phyloP scores from a whole-genome alignment of 53 echinoderm and acorn worm genomes.

The Arbacia lixula region DNA sequence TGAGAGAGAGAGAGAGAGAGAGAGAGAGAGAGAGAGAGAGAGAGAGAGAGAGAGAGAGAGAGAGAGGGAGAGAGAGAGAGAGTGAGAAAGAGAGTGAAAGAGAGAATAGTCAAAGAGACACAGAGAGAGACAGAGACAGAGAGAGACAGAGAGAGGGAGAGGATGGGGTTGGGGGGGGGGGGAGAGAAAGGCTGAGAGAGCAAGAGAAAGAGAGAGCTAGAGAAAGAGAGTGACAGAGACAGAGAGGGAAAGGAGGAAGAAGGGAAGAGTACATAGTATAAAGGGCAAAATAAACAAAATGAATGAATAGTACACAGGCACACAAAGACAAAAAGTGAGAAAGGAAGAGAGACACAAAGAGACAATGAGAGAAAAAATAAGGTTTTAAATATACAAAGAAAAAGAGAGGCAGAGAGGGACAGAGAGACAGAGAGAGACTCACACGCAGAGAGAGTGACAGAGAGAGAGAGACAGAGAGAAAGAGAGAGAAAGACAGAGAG shows the following conservation, averaged over 20 bases:
- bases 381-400: too few relatives aligned
- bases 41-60: neutral
- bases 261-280: neutral
- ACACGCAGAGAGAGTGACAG: neutral
- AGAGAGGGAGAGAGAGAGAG: neutral
- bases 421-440: neutral
- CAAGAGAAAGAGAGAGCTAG: neutral
- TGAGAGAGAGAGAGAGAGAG: constrained; percentile 1
- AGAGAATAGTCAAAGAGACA: neutral
- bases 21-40: neutral
- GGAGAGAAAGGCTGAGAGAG: neutral
- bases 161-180: too few relatives aligned
- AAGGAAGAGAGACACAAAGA: neutral
- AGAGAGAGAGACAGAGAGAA: neutral
- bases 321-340: too few relatives aligned
- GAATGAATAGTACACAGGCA: too few relatives aligned
- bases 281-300: too few relatives aligned
- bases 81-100: neutral
- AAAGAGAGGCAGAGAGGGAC: neutral
- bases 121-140: neutral
- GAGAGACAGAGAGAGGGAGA: neutral
- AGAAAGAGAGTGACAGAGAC: neutral
- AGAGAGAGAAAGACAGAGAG: neutral
- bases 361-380: neutral
- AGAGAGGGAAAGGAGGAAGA: too few relatives aligned